Base-by-base conservation (phyloP, 2,888 invertebrate genomes). In the Tortrix viridana region DNA sequence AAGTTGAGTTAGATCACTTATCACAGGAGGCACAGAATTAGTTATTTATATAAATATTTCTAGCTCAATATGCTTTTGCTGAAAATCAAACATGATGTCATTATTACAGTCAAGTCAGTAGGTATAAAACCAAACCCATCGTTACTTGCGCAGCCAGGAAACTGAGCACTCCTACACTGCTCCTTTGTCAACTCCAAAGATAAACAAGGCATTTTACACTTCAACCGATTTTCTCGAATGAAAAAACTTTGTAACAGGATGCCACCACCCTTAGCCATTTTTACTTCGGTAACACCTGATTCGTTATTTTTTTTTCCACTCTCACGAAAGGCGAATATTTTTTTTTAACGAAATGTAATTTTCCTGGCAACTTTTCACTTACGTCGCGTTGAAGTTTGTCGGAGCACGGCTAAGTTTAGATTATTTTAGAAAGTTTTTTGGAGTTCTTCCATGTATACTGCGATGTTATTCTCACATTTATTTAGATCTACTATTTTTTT, bases 301-400 rank as follows among this genome's bases (percentile, higher is more conserved):
- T 81, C 75, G 79, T 81, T 85, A 85, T 83, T 84, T 84, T 41
- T n/a, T 80, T 86, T 86, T 85, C 77, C 79, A 85, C 85, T 85
- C 84, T 83, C 85, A 80, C 79, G 80, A 67, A 61, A 50, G 56
- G 54, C 59, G 70, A 60, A 57, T 52, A 56, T 60, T 52, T 61
- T 60, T 58, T 50, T 65, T 57, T 44, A 65, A 67, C 73, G 77
- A 74, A 84, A 84, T 80, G 82, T 84, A 84, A 86, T 86, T 86
- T 85, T 71, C 69, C 75, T 74, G 75, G 79, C 79, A 89, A 88
- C 88, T 88, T 88, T 88, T 86, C 85, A 88, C 86, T 87, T 87
- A 86, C 81, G 77, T 71, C 69, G 67, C 74, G 76, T 68, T 75
- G 65, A 82, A 84, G 76, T 84, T 75, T 49, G 72, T 75, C 76